These are phyloP conservation scores for Helogale parvula DNA, from an alignment of 2,113 vertebrate genomes.

Conservation along the genomic window DNA sequence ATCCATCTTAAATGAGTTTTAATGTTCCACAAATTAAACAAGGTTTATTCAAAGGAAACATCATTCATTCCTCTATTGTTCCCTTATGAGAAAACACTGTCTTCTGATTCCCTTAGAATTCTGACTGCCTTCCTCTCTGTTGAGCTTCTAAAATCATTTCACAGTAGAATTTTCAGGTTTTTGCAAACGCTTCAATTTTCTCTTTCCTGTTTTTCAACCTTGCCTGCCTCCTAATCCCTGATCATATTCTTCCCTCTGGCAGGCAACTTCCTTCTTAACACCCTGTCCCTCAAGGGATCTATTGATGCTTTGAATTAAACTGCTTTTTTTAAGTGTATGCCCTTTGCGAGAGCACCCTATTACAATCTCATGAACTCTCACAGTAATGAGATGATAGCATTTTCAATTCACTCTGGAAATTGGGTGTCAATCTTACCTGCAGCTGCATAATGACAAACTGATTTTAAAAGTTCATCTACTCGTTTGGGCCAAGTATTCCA, in stretches of 20 bases:
- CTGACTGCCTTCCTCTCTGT: not conserved
- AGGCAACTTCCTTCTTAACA: not conserved
- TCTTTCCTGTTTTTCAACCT: not conserved
- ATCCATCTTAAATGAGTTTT: not conserved
- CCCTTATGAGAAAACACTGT: not conserved
- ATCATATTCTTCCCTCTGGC: not conserved
- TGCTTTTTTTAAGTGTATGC: not conserved
- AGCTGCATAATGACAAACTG: not conserved
- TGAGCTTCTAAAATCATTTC: slow-evolving; percentile 39
- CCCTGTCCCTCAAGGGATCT: not conserved
- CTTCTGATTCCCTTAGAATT: not conserved
- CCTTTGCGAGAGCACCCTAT: not conserved
- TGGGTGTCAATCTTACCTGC: not conserved
- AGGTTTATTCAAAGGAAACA: not conserved
- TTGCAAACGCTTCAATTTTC: not conserved
- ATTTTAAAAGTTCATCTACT: slow-evolving; percentile 39
- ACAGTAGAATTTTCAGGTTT: not conserved
- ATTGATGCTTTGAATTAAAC: not conserved
- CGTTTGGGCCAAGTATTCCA: not conserved
- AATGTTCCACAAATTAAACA: not conserved
- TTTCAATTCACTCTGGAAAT: slow-evolving; percentile 28
- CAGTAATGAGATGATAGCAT: not conserved
- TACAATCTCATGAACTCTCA: not conserved
- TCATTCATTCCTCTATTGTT: not conserved
- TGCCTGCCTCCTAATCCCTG: not conserved